Evolutionary conservation across 2,888 invertebrate genomes (phyloP), one percentile per base, ranked within the genome.

Genomic region (Eugnorisma glareosa): DNA sequence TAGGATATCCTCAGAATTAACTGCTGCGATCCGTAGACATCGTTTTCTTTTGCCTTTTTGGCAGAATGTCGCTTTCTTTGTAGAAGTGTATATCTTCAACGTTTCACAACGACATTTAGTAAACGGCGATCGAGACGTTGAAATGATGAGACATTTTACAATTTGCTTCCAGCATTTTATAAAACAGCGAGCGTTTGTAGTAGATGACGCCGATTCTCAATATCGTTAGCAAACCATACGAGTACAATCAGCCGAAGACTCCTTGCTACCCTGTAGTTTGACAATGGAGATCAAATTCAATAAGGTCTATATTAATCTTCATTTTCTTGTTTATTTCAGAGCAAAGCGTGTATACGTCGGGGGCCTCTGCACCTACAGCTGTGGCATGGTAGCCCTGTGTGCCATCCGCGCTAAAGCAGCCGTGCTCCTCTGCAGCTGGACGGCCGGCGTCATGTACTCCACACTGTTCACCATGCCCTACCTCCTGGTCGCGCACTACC

Each of bases 391-490:
- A 80, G 93, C 98, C 85, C 98, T 99, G 98, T 99, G 98, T 0
- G 89, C 98, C 13, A 97, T 98, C 1, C 97, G 98, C 67, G 98
- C 98, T 77, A 98, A 97, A 79, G 97, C 97, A 28, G 98, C 98
- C 8, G 99, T 99, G 0, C 98, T 99, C 63, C 92, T 99, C 61
- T 99, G 99, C 93, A 99, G 99, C 86, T 98, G 99, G 97, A 98
- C 99, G 0, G 99, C 99, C 2, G 99, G 99, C 3, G 98, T 99
- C 67, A 99, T 99, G 99, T 99, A 99, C 94, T 99, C 99, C 24
- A 99, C 99, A 0, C 97, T 99, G 43, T 99, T 99, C 95, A 99
- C 99, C 18, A 99, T 99, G 99, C 99, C 99, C 2, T 99, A 99
- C 92, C 96, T 99, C 54, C 97, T 99, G 73, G 98, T 99, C 45